Percentiles rank a stretch among this genome's conserved stretches.
phyloP scores from a whole-genome alignment of 1,140 invertebrate species.

The Dendrolimus punctatus region DNA sequence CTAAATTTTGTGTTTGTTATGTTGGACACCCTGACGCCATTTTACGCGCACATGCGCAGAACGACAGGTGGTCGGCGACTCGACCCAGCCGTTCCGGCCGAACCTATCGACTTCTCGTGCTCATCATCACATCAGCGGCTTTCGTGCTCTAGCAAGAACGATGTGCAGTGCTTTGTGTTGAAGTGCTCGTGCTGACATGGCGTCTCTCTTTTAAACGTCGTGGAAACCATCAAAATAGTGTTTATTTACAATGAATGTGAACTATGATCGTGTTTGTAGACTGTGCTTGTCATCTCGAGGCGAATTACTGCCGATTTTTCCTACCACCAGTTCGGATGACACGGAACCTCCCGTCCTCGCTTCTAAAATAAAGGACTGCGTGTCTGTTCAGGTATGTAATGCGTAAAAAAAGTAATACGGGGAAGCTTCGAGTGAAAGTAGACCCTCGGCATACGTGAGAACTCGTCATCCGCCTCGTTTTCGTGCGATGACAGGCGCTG shows the following conservation, averaged over 20 bases:
- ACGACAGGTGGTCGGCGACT: conserved; percentile 69
- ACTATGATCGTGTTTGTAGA: conserved; percentile 74
- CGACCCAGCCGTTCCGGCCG: conserved; percentile 63
- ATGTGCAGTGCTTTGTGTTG: conserved; percentile 69
- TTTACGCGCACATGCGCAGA: conserved; percentile 70
- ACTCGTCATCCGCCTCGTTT: conserved; percentile 66
- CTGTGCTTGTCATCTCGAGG: conserved; percentile 74
- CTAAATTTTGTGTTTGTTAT: conserved; percentile 30
- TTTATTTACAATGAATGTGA: conserved; percentile 69
- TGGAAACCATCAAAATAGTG: conserved; percentile 41
- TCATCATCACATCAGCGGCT: conserved; percentile 64
- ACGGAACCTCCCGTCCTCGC: conserved; percentile 69
- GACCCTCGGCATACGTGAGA: conserved; percentile 63
- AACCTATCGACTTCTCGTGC: conserved; percentile 68
- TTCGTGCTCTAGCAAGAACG: conserved; percentile 65
- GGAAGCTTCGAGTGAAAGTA: conserved; percentile 66
- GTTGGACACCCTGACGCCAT: conserved; percentile 52
- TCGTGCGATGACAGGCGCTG: conserved; percentile 61
- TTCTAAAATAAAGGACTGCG: conserved; percentile 74
- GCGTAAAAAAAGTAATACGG: conserved; percentile 35
- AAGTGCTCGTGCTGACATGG: conserved; percentile 70
- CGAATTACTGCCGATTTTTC: conserved; percentile 71
- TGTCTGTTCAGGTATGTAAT: conserved; percentile 75
- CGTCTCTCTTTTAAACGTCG: conserved; percentile 57
- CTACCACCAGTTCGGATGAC: conserved; percentile 71